Evolutionary conservation across 1,140 invertebrate species (phyloP).

Genomic region (Drosophila parabipectinata): DNA sequence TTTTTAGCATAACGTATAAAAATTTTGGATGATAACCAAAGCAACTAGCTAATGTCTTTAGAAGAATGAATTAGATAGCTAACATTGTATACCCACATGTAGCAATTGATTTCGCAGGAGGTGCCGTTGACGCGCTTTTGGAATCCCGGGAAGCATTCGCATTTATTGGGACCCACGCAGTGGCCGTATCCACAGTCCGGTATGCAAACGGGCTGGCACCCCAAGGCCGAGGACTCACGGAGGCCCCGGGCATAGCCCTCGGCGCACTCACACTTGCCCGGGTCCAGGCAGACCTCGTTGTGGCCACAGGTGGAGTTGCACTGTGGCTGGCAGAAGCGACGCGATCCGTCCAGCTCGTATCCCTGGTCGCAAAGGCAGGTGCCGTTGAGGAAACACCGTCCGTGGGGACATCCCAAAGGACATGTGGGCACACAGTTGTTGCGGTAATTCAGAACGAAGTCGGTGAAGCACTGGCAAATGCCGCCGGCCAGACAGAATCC

Average conservation of each 20-base stretch:
- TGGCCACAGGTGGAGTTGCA: slow-evolving; percentile 74
- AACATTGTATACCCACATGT: slow-evolving; percentile 55
- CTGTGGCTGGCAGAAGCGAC: slow-evolving; percentile 85
- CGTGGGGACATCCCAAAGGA: slow-evolving; percentile 83
- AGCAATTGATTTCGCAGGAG: slow-evolving; percentile 64
- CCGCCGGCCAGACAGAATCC: slow-evolving; percentile 86
- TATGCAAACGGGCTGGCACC: slow-evolving; percentile 78
- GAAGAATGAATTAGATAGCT: too few relatives aligned
- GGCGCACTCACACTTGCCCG: slow-evolving; percentile 86
- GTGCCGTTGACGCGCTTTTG: slow-evolving; percentile 57
- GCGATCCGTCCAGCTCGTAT: slow-evolving; percentile 85
- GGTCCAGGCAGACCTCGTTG: slow-evolving; percentile 85
- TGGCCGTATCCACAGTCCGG: slow-evolving; percentile 86
- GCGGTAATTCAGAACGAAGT: slow-evolving; percentile 85
- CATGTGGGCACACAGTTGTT: slow-evolving; percentile 79
- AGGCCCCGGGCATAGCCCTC: slow-evolving; percentile 85
- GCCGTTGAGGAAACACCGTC: slow-evolving; percentile 79
- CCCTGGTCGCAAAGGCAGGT: slow-evolving; percentile 87
- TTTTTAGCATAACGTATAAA: too few relatives aligned
- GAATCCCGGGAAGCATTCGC: slow-evolving; percentile 85
- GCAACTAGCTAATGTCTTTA: too few relatives aligned
- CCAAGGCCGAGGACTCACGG: slow-evolving; percentile 60
- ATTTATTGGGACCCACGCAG: slow-evolving; percentile 86
- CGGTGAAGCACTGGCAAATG: slow-evolving; percentile 86
- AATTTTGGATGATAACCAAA: too few relatives aligned